Percentiles rank a stretch among this genome's conserved stretches.
Conservation (phyloP, 2,113 vertebrate species). For the Sylvia atricapilla region DNA sequence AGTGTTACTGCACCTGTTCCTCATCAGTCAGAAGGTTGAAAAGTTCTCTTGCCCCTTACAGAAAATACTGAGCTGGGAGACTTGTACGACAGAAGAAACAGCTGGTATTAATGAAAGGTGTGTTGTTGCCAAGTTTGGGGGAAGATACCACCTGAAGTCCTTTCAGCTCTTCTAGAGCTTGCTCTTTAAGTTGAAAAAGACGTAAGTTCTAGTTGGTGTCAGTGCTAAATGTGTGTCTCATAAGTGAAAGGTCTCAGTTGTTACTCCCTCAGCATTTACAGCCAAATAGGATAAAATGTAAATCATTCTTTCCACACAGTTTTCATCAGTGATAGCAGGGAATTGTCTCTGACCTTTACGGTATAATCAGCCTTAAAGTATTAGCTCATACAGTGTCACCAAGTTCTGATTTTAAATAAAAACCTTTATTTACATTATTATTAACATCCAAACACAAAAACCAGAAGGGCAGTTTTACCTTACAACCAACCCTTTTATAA, state of each 20-base stretch:
- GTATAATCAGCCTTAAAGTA: not conserved
- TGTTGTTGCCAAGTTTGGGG: not conserved
- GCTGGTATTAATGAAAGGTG: not conserved
- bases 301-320: not conserved
- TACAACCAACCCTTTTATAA: constrained; percentile 77
- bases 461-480: constrained; percentile 79
- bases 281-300: not conserved
- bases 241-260: not conserved
- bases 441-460: constrained; percentile 84
- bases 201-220: fast-evolving
- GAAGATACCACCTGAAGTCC: not conserved
- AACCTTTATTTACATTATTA: constrained; percentile 99
- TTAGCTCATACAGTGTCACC: not conserved
- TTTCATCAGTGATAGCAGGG: not conserved
- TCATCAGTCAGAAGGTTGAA: fast-evolving
- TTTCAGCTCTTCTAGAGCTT: not conserved
- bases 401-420: constrained; percentile 87
- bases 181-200: not conserved
- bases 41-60: fast-evolving
- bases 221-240: not conserved
- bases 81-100: not conserved
- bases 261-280: not conserved
- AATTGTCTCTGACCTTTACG: not conserved
- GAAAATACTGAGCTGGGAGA: not conserved
- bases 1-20: not conserved